These are phyloP conservation scores for Corydoras maculifer DNA, from an alignment of 2,113 vertebrate species.

Conservation along the genomic window DNA sequence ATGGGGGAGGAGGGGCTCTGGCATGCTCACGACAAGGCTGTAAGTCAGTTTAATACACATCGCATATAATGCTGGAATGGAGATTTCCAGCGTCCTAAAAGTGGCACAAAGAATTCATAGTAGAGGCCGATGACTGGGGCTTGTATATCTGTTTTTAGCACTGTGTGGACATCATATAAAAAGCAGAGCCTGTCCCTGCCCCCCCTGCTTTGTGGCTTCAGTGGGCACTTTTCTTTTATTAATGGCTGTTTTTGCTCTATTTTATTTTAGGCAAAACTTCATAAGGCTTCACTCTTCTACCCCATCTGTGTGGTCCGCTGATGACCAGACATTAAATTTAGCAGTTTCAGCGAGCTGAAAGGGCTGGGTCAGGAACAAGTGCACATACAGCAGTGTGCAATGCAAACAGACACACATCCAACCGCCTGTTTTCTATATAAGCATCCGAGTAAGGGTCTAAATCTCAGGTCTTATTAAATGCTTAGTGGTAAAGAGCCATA, in stretches of 20 bases:
- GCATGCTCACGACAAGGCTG: conserved; percentile 11
- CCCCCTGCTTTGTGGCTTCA: neutral
- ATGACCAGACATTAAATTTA: conserved; percentile 26
- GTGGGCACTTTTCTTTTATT: neutral
- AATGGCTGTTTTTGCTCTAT: neutral
- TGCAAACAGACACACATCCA: neutral
- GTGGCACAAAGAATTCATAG: conserved; percentile 35
- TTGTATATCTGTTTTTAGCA: conserved; percentile 35
- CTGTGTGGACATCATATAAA: conserved; percentile 14
- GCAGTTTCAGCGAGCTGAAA: conserved; percentile 14
- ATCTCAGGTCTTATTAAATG: conserved; percentile 19
- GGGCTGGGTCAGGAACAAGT: conserved; percentile 9
- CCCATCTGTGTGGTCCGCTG: conserved; percentile 22
- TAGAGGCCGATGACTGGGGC: conserved; percentile 37
- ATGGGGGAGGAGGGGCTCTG: neutral
- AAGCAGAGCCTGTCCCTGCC: conserved; percentile 3
- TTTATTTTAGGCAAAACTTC: conserved; percentile 21
- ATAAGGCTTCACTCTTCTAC: conserved; percentile 19
- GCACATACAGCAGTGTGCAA: neutral
- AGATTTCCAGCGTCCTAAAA: conserved; percentile 36
- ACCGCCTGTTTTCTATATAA: too few relatives aligned
- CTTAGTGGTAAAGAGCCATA: conserved; percentile 26
- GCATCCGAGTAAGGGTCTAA: too few relatives aligned
- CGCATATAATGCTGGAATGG: conserved; percentile 19
- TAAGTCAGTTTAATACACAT: conserved; percentile 29